Percentiles rank a stretch among this genome's conserved stretches.
Evolutionary conservation across 2,797 vertebrate species (phyloP).

Genomic region (Philypnodon macrostomus): DNA sequence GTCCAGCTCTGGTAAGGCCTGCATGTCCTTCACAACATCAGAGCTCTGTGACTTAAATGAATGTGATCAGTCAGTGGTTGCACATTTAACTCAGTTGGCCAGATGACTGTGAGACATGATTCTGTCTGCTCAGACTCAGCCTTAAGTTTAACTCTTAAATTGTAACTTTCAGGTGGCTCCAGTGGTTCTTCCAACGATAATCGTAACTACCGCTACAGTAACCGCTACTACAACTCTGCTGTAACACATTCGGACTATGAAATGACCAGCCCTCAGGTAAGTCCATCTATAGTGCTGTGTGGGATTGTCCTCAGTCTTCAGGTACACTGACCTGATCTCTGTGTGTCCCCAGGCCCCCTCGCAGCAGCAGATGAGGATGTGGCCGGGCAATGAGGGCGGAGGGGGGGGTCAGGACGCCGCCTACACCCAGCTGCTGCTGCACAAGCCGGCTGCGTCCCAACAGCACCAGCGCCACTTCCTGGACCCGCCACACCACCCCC

Average conservation of each 20-base stretch:
- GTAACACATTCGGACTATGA: constrained; percentile 91
- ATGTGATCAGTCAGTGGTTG: too few species aligned
- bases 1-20: constrained; percentile 86
- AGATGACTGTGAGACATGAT: too few species aligned
- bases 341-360: constrained; percentile 78
- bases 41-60: too few species aligned
- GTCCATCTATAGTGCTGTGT: too few species aligned
- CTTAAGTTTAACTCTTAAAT: background rate
- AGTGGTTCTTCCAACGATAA: constrained; percentile 96
- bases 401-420: constrained; percentile 79
- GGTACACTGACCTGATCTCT: background rate
- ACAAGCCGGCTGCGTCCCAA: constrained; percentile 83
- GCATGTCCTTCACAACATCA: too few species aligned
- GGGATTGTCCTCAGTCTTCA: too few species aligned
- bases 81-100: too few species aligned
- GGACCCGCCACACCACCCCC: constrained; percentile 82
- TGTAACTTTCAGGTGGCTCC: constrained; percentile 90
- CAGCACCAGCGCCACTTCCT: constrained; percentile 84
- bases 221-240: constrained; percentile 90
- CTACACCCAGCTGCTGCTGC: constrained; percentile 87
- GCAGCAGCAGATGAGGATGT: constrained; percentile 89
- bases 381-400: constrained; percentile 88
- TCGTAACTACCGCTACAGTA: constrained; percentile 93
- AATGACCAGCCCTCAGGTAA: constrained; percentile 94
- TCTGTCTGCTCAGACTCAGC: too few species aligned